Evolutionary conservation across 2,888 invertebrate species (phyloP), one percentile per base, ranked within the genome.

Genomic region (Caenorhabditis sulstoni): DNA sequence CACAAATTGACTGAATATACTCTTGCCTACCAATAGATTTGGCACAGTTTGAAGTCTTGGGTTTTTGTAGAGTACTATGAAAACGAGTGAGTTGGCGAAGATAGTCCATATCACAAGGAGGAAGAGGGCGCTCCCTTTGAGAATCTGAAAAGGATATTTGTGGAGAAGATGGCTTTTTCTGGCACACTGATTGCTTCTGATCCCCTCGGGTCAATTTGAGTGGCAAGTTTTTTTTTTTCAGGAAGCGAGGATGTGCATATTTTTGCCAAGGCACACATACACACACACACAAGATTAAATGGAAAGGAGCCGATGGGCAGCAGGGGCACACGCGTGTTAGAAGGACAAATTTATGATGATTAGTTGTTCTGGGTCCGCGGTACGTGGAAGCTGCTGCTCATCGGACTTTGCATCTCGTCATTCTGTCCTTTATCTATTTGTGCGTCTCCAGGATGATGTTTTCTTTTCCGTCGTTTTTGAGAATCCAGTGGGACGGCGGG

Each of bases 1-100:
- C 29, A 29, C 4, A 29, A 29, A 3, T 7, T 29, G 29, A 29
- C 7, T 29, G 29, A 29, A 29, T 29, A 9, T 39, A 14, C 1
- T 37, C 14, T 55, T 20, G 49, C 78, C 77, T 67, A 88, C 91
- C 86, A 92, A 90, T 20, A 91, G 87, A 82, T 92, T 92, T 49
- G 91, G 92, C 18, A 92, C 91, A 12, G 91, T 90, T 78, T 89
- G 90, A 18, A 90, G 82, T 7, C 89, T 75, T 20, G 90, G 90
- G 53, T 90, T 90, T 73, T 90, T 90, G 82, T 90, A 89, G 12
- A 90, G 84, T 11, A 90, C 90, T 23, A 90, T 85, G 74, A 90
- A 90, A 7, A 90, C 90, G 22, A 90, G 81, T 3, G 86, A 85
- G 79, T 90, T 90, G 37, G 90, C 90, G 9, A 85, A 86, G 7